Base-by-base conservation (phyloP, 1,140 invertebrate genomes). In the Scaptomyza hsui region DNA sequence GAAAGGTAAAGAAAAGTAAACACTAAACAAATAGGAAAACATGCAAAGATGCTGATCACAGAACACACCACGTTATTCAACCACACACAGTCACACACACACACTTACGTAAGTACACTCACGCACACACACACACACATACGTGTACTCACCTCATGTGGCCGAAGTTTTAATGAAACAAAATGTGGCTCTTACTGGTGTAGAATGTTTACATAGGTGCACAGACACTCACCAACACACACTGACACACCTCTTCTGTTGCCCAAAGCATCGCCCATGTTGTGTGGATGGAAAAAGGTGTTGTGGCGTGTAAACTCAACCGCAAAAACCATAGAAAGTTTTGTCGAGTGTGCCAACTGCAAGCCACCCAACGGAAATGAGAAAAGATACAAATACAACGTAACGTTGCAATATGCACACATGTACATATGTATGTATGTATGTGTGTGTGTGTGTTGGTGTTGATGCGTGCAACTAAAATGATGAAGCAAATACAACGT, bases 91-190 rank as follows among this genome's bases (percentile, higher is more conserved):
- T 32, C 12, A 65, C 16, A 69, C n/a, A 49, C 18, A 56, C 15
- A 35, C 5, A 41, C 13, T n/a, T n/a, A n/a, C n/a, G n/a, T n/a
- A n/a, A n/a, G n/a, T n/a, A n/a, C n/a, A 57, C 18, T 21, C 10
- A 7, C 26, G 62, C 19, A 44, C 42, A n/a, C 21, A 29, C 35
- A 41, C 45, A 75, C 18, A 44, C 26, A 37, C 42, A 60, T 13
- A 51, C 21, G 39, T 61, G 47, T 41, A 53, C 64, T 70, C 39
- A 65, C 53, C 75, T 80, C 70, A 85, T 70, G 76, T 86, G 69
- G 64, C 64, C 49, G 70, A 85, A 86, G 81, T 86, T 86, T 86
- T 88, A 86, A 88, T 86, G 81, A 86, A 86, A 88, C 82, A 78
- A 86, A 86, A 48, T 83, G 80, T 67, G 74, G 74, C 59, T 53